These are phyloP conservation scores for Scaptomyza reducta DNA, from an alignment of 2,888 invertebrate genomes.

Conservation along the genomic window DNA sequence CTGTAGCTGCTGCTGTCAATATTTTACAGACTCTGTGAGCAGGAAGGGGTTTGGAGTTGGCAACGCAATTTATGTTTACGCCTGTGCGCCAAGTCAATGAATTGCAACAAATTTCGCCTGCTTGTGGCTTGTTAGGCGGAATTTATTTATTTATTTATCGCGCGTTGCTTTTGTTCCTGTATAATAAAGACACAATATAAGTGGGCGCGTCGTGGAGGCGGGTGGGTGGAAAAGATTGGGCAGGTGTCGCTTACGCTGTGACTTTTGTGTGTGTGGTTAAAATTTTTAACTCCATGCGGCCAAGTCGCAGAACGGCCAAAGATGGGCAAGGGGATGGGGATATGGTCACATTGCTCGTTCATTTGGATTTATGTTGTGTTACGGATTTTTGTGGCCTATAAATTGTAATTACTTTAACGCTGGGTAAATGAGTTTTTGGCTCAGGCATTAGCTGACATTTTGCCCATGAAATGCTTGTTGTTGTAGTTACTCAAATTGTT, in stretches of 20 bases:
- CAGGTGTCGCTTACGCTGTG: conserved; percentile 63
- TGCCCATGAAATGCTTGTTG: conserved; percentile 54
- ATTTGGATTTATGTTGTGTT: conserved; percentile 79
- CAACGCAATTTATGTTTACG: conserved; percentile 74
- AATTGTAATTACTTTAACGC: conserved; percentile 80
- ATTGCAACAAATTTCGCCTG: conserved; percentile 81
- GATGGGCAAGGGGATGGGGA: background rate
- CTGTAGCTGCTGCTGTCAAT: conserved; percentile 64
- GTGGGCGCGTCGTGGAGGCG: background rate
- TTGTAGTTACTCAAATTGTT: conserved; percentile 35
- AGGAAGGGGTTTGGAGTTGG: conserved; percentile 5
- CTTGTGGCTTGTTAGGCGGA: conserved; percentile 77
- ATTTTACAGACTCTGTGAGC: conserved; percentile 62
- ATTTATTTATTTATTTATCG: conserved; percentile 78
- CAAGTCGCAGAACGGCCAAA: conserved; percentile 22
- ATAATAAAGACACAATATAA: conserved; percentile 73
- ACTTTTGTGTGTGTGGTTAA: conserved; percentile 72
- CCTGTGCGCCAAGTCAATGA: conserved; percentile 81
- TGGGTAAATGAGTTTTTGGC: conserved; percentile 75
- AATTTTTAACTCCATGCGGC: conserved; percentile 68
- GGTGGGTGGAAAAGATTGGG: background rate
- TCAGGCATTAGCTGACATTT: conserved; percentile 68
- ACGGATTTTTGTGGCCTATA: conserved; percentile 80
- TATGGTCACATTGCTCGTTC: conserved; percentile 51
- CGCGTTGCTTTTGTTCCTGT: conserved; percentile 67